Evolutionary conservation across 2,888 invertebrate genomes (phyloP).

Genomic region (Chrysolina haemoptera): DNA sequence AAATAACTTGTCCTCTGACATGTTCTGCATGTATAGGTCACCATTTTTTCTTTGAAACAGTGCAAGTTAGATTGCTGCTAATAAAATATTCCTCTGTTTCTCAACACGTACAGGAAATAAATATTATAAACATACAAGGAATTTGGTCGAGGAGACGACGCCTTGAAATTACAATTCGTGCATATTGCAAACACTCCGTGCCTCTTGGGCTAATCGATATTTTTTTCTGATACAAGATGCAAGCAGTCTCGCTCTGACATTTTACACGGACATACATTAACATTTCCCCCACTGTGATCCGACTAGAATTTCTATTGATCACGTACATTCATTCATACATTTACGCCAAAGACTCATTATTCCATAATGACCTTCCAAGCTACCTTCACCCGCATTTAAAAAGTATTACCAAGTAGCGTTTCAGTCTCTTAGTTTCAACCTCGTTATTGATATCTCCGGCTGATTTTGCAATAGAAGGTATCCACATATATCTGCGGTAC

Average conservation of each 20-base stretch:
- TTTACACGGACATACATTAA: constrained; percentile 30
- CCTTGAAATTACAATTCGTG: neutral
- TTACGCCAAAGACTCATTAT: constrained; percentile 52
- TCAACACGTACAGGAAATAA: constrained; percentile 8
- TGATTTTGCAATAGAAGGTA: constrained; percentile 1
- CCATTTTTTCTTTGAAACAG: no score
- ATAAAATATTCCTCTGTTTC: neutral
- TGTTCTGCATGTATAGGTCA: no score
- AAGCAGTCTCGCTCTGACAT: neutral
- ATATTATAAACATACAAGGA: neutral
- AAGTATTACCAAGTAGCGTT: constrained; percentile 54
- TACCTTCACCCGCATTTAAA: constrained; percentile 57
- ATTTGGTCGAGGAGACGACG: constrained; percentile 2
- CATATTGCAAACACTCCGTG: neutral
- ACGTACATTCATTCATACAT: constrained; percentile 54
- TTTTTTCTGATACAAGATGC: neutral
- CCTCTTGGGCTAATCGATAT: neutral
- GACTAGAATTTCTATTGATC: constrained; percentile 42
- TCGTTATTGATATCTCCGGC: constrained; percentile 23
- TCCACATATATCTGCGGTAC: neutral
- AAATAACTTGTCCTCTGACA: no score
- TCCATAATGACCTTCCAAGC: constrained; percentile 56
- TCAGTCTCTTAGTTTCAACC: constrained; percentile 41
- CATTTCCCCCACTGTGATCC: constrained; percentile 24
- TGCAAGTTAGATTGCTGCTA: no score